Percentiles rank a stretch among this genome's conserved stretches.
phyloP scores from a whole-genome alignment of 1,140 invertebrate species.

The Idris sp. region DNA sequence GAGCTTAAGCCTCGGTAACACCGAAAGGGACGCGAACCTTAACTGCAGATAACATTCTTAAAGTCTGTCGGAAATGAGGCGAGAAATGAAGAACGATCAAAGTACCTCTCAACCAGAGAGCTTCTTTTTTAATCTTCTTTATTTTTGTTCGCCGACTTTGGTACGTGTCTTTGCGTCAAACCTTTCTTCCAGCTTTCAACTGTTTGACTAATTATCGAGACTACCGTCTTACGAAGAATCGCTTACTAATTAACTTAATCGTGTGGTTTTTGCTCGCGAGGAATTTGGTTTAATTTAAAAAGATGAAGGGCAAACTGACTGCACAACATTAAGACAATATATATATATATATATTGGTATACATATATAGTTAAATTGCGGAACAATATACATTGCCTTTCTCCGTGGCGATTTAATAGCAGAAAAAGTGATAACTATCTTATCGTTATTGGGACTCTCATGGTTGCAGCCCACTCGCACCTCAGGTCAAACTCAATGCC shows the following conservation, averaged over 20 bases:
- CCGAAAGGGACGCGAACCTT: conserved; percentile 7
- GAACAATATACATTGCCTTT: too few relatives aligned
- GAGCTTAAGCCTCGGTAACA: conserved; percentile 3
- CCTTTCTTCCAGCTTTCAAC: conserved; percentile 1
- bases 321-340: conserved; percentile 42
- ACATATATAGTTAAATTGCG: too few relatives aligned
- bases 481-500: conserved; percentile 49
- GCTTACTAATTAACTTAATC: conserved; percentile 11
- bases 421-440: conserved; percentile 55
- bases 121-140: too few relatives aligned
- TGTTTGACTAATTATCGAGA: conserved; percentile 9
- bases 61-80: conserved; percentile 26
- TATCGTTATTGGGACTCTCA: conserved; percentile 47
- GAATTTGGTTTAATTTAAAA: conserved; percentile 9
- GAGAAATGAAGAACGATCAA: conserved; percentile 34
- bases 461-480: conserved; percentile 37
- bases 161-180: neutral
- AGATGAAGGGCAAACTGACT: neutral
- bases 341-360: too few relatives aligned
- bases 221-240: neutral
- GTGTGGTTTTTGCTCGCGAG: neutral
- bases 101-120: neutral
- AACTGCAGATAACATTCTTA: conserved; percentile 25
- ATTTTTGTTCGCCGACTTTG: too few relatives aligned
- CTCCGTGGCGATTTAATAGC: conserved; percentile 27